Percentiles rank a stretch among this genome's conserved stretches.
Evolutionary conservation across 2,797 vertebrate species (phyloP).

Genomic region (Enteromius treurensis): DNA sequence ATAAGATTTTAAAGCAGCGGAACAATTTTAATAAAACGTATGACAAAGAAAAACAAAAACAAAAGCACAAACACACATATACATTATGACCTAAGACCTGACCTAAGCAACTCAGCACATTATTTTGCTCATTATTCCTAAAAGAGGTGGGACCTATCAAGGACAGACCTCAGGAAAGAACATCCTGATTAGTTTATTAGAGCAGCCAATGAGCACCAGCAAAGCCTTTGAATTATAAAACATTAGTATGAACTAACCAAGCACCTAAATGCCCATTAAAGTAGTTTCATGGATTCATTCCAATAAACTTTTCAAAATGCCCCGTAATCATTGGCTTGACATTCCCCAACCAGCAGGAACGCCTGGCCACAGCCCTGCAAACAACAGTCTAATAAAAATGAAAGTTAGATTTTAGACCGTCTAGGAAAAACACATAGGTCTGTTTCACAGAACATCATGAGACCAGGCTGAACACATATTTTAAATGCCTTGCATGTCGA

Average conservation of each 20-base stretch:
- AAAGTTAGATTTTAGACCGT: not conserved
- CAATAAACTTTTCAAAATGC: constrained; percentile 26
- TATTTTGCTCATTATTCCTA: not conserved
- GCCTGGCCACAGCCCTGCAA: constrained; percentile 6
- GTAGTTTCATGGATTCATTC: not conserved
- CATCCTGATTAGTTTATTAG: not conserved
- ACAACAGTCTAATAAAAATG: constrained; percentile 2
- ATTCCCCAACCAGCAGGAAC: constrained; percentile 29
- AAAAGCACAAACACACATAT: not conserved
- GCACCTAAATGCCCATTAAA: not conserved
- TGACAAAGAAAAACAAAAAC: not conserved
- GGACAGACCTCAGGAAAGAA: not conserved
- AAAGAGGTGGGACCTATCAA: not conserved
- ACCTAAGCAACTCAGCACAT: not conserved
- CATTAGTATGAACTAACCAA: not conserved
- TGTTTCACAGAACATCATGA: not conserved
- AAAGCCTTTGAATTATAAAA: not conserved
- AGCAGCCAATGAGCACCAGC: not conserved
- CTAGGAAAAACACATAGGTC: not conserved
- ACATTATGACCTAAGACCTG: not conserved
- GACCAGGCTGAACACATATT: constrained; percentile 25
- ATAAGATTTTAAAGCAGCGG: not conserved
- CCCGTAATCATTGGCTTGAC: not conserved
- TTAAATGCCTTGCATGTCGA: constrained; percentile 22
- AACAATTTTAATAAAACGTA: not conserved